Base-by-base conservation (phyloP, 2,113 vertebrate species). In the Oenanthe oenanthe region DNA sequence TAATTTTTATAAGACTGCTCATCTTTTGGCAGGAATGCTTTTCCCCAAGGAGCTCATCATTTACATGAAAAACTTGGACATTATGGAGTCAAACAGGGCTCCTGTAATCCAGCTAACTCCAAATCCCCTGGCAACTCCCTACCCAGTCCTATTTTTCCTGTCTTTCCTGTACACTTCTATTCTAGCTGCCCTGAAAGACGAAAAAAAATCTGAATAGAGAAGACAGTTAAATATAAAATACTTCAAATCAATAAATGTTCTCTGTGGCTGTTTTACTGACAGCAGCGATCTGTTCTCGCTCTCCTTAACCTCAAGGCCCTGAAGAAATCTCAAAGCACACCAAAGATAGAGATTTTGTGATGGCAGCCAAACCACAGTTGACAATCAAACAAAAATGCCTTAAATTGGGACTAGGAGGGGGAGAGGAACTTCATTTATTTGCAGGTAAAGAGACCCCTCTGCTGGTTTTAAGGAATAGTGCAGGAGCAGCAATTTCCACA, bases 1-100 rank as follows among this genome's bases (percentile, higher is more conserved):
- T 84, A 92, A 96, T 93, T 97, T 96, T 92, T 96, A 82, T 85
- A 89, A 97, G 96, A 97, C 80, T 93, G 97, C 61, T 94, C 95
- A 96, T 96, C 95, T 96, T 90, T 72, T 84, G 93, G 91, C 93
- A 94, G 79, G 73, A 91, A 94, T 80, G 93, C 22, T 74, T 67
- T 63, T 80, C 87, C 88, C 76, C 78, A 61, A 61, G 72, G 85
- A 92, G n/a, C 47, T 36, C 84, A 72, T 88, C 78, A 93, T 94
- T 88, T 94, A 89, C 58, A 70, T 77, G 57, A 95, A 90, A 80
- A 96, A 87, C 82, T 11, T 88, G 85, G 93, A 83, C 71, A n/a
- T 85, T 93, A 96, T 48, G 51, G 93, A 93, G 89, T 92, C 85
- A 93, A 85, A 93, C 0, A 89, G 78, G 71, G 65, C 56, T 88